A percentile compares a stretch with the other conserved stretches of the same genome.
phyloP scores from a whole-genome alignment of 92 coral and sea anemone genomes.

The Parazoanthus swiftii region DNA sequence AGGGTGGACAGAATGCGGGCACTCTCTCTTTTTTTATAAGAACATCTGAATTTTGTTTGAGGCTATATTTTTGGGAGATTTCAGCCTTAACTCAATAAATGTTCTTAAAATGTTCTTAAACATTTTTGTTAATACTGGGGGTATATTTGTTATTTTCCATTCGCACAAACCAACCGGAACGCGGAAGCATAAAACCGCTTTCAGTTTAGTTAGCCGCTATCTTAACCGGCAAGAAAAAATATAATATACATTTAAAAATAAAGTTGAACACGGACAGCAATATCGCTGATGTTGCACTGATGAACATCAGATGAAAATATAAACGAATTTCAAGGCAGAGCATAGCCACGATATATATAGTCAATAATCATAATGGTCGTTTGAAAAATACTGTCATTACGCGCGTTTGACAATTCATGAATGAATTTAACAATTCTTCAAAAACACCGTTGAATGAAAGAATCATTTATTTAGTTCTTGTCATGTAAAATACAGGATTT shows the following conservation, averaged over 20 bases:
- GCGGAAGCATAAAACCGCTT: neutral
- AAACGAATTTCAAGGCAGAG: constrained; percentile 17
- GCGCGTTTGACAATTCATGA: constrained; percentile 26
- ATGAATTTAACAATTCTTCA: constrained; percentile 36
- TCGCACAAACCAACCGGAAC: neutral
- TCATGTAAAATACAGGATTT: constrained; percentile 20
- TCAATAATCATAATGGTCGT: constrained; percentile 28
- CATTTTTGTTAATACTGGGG: too few species aligned
- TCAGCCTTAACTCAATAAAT: neutral
- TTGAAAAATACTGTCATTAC: constrained; percentile 20
- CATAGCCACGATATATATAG: constrained; percentile 26
- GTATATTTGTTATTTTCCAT: too few species aligned
- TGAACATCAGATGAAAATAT: neutral
- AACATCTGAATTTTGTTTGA: too few species aligned
- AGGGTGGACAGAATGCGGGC: too few species aligned
- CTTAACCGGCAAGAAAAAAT: neutral
- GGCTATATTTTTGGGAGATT: too few species aligned
- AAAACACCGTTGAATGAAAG: constrained; percentile 31
- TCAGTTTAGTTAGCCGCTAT: constrained; percentile 1
- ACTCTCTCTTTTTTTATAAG: too few species aligned
- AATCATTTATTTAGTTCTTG: constrained; percentile 25
- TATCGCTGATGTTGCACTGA: too few species aligned
- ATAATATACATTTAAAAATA: neutral
- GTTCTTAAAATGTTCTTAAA: neutral
- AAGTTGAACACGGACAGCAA: constrained; percentile 9